Evolutionary conservation across 1,140 invertebrate species (phyloP), one percentile per base, ranked within the genome.

Genomic region (Drosophila oshimai): DNA sequence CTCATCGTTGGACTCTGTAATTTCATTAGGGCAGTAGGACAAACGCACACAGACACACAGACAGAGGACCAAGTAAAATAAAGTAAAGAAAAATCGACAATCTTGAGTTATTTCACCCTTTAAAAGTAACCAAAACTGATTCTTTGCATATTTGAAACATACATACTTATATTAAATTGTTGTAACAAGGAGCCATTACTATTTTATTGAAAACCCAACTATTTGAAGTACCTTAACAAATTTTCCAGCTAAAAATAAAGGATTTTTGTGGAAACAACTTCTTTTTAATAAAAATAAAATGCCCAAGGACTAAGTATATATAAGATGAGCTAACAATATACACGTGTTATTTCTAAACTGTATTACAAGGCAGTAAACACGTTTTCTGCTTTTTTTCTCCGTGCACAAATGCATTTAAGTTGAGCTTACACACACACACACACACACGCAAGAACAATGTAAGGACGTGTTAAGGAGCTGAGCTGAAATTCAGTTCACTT

Each of bases 21-120:
- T 86, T 86, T 86, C 81, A 86, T 86, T 87, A 86, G 81, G 81
- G 81, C 81, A 86, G 81, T 86, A 86, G 81, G 81, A 67, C 81
- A 87, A 74, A 71, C 74, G 37, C 55, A 67, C 70, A 83, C 77
- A 61, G 20, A 33, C 4, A 50, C 15, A 51, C 28, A 36, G 22
- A 9, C 37, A 0, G 17, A 54, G 47, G 47, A 54, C 29, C 18
- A 20, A 10, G 10, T 10, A 6, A 33, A 62, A 46, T 50, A 34
- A 54, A 5, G 3, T n/a, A n/a, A 12, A 20, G 10, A 1, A 28
- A 45, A 17, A 4, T 37, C 6, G 2, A 24, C 36, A 20, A 13
- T 36, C 33, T 15, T 12, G 22, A 34, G 18, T n/a, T 12, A 9
- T 33, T 22, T 10, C 20, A 22, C n/a, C n/a, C n/a, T n/a, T n/a